Percentiles rank a stretch among this genome's conserved stretches.
phyloP scores from a whole-genome alignment of 1,140 invertebrate genomes.

The Drosophila azteca region DNA sequence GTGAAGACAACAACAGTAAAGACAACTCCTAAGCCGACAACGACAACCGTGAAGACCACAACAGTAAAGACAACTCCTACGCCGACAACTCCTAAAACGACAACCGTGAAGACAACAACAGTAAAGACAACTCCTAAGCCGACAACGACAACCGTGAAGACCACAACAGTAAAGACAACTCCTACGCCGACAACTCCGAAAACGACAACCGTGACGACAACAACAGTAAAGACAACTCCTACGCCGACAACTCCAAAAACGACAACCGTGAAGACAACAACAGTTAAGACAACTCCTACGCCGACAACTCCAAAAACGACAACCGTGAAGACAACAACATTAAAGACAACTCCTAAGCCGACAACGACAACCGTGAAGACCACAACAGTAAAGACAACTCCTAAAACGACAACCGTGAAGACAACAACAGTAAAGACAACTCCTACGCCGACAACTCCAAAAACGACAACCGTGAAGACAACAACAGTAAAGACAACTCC shows the following conservation, averaged over 20 bases:
- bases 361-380: not conserved
- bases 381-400: not conserved
- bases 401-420: not conserved
- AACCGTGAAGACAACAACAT: not conserved
- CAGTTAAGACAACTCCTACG: not conserved
- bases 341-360: not conserved
- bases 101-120: not conserved
- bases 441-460: not conserved
- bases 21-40: not conserved
- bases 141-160: not conserved
- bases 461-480: not conserved
- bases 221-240: not conserved
- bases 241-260: not conserved
- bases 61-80: not conserved
- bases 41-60: not conserved
- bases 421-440: not conserved
- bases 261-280: not conserved
- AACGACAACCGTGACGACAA: not conserved
- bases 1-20: not conserved
- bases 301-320: not conserved
- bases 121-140: not conserved
- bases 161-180: not conserved
- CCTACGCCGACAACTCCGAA: not conserved
- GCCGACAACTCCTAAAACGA: not conserved
- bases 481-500: not conserved